A percentile compares a stretch with the other conserved stretches of the same genome.
phyloP scores from a whole-genome alignment of 64 coral and sea anemone genomes.

The Exaiptasia diaphana region DNA sequence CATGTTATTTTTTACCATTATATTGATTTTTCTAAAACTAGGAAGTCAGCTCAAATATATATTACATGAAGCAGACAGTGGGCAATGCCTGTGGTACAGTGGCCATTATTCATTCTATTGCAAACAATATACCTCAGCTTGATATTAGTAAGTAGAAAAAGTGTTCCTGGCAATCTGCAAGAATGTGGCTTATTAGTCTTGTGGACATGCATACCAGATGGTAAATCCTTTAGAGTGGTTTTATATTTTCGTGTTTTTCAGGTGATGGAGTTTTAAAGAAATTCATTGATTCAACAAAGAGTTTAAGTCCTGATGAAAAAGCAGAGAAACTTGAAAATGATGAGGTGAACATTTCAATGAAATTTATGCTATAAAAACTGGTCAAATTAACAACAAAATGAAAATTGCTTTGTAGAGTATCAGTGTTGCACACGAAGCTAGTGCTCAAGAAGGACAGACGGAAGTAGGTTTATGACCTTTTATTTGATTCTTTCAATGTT shows the following conservation, averaged over 20 bases:
- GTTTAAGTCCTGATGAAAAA: constrained; percentile 69
- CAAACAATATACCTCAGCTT: constrained; percentile 75
- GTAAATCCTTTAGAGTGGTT: not conserved
- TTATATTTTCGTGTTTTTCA: constrained; percentile 3
- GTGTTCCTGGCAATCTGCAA: not conserved
- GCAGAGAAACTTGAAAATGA: constrained; percentile 67
- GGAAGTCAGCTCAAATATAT: constrained; percentile 82
- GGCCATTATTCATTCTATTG: constrained; percentile 89
- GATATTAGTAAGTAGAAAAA: constrained; percentile 58
- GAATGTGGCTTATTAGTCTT: not conserved
- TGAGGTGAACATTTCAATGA: constrained; percentile 45
- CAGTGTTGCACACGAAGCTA: constrained; percentile 63
- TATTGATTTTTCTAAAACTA: not conserved
- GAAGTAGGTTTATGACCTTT: constrained; percentile 51
- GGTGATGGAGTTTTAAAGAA: constrained; percentile 75
- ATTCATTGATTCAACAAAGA: constrained; percentile 82
- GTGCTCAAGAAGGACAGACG: constrained; percentile 92
- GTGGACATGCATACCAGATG: not conserved
- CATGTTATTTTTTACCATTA: not conserved
- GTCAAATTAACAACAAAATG: not conserved
- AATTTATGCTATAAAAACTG: not conserved
- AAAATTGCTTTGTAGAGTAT: constrained; percentile 32
- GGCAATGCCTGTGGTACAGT: constrained; percentile 97
- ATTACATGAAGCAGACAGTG: constrained; percentile 93
- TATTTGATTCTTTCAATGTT: not conserved